These are phyloP conservation scores for Cnemophilus loriae DNA, from an alignment of 2,113 vertebrate genomes.

Conservation along the genomic window DNA sequence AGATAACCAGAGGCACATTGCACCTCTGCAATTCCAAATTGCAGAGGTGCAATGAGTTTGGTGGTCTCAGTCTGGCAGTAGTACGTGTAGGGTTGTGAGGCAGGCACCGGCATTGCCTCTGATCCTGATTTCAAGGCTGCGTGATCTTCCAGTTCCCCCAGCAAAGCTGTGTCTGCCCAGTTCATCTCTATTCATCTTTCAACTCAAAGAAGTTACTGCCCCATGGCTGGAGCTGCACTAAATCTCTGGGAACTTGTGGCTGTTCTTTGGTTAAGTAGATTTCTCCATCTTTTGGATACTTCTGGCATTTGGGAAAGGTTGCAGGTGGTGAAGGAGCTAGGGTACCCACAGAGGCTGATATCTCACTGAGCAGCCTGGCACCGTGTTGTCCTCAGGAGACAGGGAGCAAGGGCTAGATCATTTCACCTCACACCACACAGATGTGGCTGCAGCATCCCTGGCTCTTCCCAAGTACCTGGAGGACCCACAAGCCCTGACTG, in stretches of 20 bases:
- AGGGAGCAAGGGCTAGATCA: not conserved
- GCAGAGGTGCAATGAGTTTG: not conserved
- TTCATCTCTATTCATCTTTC: not conserved
- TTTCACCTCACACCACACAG: not conserved
- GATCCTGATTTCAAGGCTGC: not conserved
- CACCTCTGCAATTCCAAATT: too few relatives aligned
- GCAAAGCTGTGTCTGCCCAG: not conserved
- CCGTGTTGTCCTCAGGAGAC: rapidly evolving
- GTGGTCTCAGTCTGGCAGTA: not conserved
- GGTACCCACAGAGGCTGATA: not conserved
- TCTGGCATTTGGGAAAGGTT: not conserved
- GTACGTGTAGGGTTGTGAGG: rapidly evolving
- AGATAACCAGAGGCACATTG: not conserved
- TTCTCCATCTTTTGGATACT: not conserved
- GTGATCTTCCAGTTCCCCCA: not conserved
- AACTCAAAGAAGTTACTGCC: not conserved
- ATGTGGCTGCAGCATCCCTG: not conserved
- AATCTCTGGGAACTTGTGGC: not conserved
- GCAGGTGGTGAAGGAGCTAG: not conserved
- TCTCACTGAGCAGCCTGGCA: not conserved
- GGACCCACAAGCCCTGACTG: not conserved
- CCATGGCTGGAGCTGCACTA: not conserved
- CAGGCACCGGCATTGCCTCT: not conserved
- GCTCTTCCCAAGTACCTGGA: not conserved
- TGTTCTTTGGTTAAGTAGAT: rapidly evolving